Evolutionary conservation across 2,888 invertebrate species (phyloP), one percentile per base, ranked within the genome.

Genomic region (Chelonus formosanus): DNA sequence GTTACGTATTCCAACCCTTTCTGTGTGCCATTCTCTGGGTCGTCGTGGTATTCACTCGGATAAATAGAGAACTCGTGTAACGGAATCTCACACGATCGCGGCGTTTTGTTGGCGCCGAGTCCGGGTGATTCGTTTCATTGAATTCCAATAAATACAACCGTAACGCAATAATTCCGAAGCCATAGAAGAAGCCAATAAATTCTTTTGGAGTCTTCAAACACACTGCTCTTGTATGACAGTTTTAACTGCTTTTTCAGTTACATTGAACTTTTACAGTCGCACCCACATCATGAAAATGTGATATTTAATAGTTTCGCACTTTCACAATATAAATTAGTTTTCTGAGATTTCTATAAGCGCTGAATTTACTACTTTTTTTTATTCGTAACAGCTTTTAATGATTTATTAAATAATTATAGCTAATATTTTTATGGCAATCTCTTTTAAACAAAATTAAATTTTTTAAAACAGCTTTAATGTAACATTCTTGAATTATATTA

Each of bases 121-220:
- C 47, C 45, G 53, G 54, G 56, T 44, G 60, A 65, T 67, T 70
- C 70, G 68, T 71, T 72, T 73, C 69, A 73, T 71, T 72, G 71
- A 73, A 72, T 71, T 72, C 70, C 74, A 70, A 73, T 74, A 72
- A 73, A 71, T 71, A 73, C 67, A 67, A 61, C 56, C 57, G 56
- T 59, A 61, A 61, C 58, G 62, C 69, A 70, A 71, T 73, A 68
- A 72, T 71, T 72, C 47, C 57, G 50, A n/a, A 20, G n/a, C 58
- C n/a, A 60, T 36, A 53, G n/a, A 63, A 68, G 58, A 40, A 64
- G 61, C 57, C 70, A 58, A 71, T 73, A 73, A 70, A 73, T 73
- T 71, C 63, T 65, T 70, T 68, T 56, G 57, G 56, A 69, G 67
- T 68, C 69, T 61, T 68, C 70, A 65, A 68, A 67, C 57, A 67